Evolutionary conservation across 1,140 invertebrate genomes (phyloP), one percentile per base, ranked within the genome.

Genomic region (Nephotettix cincticeps): DNA sequence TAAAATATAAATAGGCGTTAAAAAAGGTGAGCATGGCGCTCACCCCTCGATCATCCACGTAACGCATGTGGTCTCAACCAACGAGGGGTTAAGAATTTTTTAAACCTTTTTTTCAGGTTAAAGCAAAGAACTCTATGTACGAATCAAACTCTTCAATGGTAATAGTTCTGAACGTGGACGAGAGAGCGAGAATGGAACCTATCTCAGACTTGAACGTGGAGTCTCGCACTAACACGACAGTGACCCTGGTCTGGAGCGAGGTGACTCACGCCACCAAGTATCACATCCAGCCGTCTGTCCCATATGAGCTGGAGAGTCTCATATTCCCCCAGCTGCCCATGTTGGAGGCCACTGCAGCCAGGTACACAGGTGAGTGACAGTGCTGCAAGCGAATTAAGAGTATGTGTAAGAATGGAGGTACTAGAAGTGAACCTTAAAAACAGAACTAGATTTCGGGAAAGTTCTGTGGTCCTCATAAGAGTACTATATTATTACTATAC

Each of bases 161-260:
- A 13, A 80, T 79, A n/a, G 84, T 77, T 2, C 75, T 91, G 4
- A 80, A 78, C 0, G 90, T 88, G 75, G 89, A 91, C 72, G 84
- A 84, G 0, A 79, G 84, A 11, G 84, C 87, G 0, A 86, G 88
- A 73, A 82, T 92, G 0, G 85, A 87, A 67, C 80, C 84, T 9
- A 83, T 93, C 0, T 78, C 82, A 43, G 82, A 88, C 67, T 80
- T 92, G 1, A 82, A 77, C 29, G 78, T 87, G 21, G 69, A 80
- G 0, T 80, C 79, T 0, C 78, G 79, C 0, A 85, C 83, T 0
- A 82, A 87, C 28, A 82, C 81, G 23, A 83, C 82, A 0, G 81
- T 90, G 0, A 81, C 76, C 0, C 73, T 93, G 0, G 74, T 77
- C 0, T 94, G 92, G 92, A 80, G 81, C 0, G 79, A 80, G 36